Evolutionary conservation across 2,113 vertebrate species (phyloP).

Genomic region (Pantherophis guttatus): DNA sequence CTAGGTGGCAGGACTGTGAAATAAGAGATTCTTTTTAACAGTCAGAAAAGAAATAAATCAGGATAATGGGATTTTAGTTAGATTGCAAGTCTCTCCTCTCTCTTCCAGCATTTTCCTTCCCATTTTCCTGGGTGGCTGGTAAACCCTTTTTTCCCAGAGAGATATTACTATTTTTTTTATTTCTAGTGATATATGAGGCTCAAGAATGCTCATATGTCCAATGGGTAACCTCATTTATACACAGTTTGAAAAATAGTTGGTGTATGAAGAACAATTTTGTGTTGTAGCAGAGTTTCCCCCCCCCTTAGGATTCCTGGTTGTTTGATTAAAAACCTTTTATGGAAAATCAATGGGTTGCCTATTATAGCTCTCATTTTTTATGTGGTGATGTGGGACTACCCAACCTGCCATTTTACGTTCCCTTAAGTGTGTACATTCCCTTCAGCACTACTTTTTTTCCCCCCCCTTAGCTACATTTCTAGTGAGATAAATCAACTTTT

Average conservation of each 20-base stretch:
- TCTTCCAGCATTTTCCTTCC: background rate
- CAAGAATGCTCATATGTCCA: constrained; percentile 70
- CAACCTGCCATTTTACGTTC: constrained; percentile 29
- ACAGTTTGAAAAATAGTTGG: constrained; percentile 68
- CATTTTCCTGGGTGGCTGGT: fast-evolving
- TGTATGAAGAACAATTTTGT: constrained; percentile 74
- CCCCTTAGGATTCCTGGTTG: constrained; percentile 65
- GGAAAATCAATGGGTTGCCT: constrained; percentile 79
- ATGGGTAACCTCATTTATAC: constrained; percentile 77
- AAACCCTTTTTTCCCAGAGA: fast-evolving
- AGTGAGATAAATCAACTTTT: constrained; percentile 34
- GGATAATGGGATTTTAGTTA: fast-evolving
- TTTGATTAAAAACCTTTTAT: constrained; percentile 83
- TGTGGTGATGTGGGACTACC: constrained; percentile 56
- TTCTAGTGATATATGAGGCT: constrained; percentile 68
- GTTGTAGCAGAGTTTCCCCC: constrained; percentile 63
- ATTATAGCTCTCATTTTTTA: constrained; percentile 71
- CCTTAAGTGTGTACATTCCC: constrained; percentile 22
- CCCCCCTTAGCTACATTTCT: constrained; percentile 28
- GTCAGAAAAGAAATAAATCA: background rate
- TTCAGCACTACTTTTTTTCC: background rate
- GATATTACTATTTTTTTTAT: constrained; percentile 57
- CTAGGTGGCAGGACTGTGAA: background rate
- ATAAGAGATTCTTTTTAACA: background rate
- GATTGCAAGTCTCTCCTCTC: background rate